A percentile compares a stretch with the other conserved stretches of the same genome.
phyloP scores from a whole-genome alignment of 2,888 invertebrate species.

The Tenthredo scrophulariae region DNA sequence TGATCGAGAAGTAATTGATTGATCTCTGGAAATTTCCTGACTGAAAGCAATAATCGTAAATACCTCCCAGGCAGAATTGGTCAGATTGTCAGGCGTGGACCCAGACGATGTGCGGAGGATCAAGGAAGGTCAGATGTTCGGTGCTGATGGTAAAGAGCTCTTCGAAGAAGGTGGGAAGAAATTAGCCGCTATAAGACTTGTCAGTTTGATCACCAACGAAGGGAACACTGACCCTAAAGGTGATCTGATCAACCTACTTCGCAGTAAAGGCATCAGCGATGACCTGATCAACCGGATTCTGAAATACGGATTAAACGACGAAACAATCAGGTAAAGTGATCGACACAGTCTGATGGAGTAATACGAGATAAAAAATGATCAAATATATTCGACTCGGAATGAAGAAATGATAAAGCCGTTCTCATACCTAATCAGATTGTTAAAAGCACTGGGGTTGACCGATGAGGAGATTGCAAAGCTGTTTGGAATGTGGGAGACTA shows the following conservation, averaged over 20 bases:
- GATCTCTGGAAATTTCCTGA: not conserved
- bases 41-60: not conserved
- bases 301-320: constrained; percentile 58
- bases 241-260: constrained; percentile 51
- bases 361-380: not conserved
- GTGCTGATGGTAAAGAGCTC: constrained; percentile 8
- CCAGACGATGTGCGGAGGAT: constrained; percentile 44
- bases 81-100: not conserved
- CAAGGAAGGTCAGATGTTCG: constrained; percentile 34
- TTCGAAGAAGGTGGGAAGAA: constrained; percentile 2
- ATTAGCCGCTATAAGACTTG: not conserved
- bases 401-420: too few species aligned
- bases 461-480: constrained; percentile 26
- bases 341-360: not conserved
- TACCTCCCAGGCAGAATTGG: not conserved
- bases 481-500: not conserved
- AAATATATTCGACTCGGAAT: too few species aligned
- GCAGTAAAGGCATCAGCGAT: constrained; percentile 57
- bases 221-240: not conserved
- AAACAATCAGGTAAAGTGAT: constrained; percentile 57
- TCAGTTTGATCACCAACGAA: not conserved
- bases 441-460: constrained; percentile 39
- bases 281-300: constrained; percentile 57
- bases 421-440: not conserved
- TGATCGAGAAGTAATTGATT: constrained; percentile 33